A percentile compares a stretch with the other conserved stretches of the same genome.
Conservation (phyloP, 2,888 invertebrate species). For the Acanthosepion pharaonis region DNA sequence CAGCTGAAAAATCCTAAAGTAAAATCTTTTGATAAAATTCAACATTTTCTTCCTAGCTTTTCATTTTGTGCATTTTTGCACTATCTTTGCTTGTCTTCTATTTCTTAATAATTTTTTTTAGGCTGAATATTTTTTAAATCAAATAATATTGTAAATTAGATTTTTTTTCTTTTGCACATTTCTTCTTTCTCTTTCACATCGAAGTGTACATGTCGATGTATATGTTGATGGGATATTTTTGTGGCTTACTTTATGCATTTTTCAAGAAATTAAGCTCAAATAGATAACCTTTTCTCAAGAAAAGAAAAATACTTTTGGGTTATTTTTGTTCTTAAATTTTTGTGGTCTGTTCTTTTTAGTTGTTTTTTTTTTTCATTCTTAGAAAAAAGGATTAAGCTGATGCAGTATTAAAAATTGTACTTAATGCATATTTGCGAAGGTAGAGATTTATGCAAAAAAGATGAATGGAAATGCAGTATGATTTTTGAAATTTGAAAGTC, state of each 20-base stretch:
- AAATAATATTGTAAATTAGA: conserved; percentile 33
- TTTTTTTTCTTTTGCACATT: not conserved
- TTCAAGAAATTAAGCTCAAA: not conserved
- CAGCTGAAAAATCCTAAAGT: not conserved
- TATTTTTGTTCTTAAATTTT: not conserved
- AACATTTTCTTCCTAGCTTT: conserved; percentile 33
- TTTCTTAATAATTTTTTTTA: not conserved
- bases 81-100: conserved; percentile 24
- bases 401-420: not conserved
- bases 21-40: not conserved
- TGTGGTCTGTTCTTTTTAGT: not conserved
- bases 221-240: conserved; percentile 6
- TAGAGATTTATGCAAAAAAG: not conserved
- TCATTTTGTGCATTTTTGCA: conserved; percentile 33
- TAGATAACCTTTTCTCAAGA: not conserved
- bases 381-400: not conserved
- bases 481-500: not conserved
- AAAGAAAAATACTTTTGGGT: not conserved
- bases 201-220: not conserved
- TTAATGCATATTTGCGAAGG: not conserved
- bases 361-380: not conserved
- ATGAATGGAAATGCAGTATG: not conserved
- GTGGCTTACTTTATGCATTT: not conserved
- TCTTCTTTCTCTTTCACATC: conserved; percentile 12
- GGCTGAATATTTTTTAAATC: not conserved